These are phyloP conservation scores for Mirounga angustirostris DNA, from an alignment of 2,113 vertebrate species.

Conservation along the genomic window DNA sequence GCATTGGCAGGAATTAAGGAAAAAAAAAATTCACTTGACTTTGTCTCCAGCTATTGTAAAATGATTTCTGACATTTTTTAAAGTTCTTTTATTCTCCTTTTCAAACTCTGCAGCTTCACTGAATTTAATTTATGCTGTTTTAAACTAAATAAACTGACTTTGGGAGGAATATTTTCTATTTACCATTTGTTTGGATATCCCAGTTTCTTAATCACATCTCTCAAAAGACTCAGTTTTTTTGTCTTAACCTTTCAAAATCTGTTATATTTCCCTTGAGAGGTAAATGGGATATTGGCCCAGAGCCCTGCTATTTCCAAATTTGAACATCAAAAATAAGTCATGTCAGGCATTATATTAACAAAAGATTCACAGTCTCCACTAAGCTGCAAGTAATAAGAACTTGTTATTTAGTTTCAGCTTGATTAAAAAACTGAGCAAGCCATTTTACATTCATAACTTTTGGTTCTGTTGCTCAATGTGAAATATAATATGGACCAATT, in stretches of 20 bases:
- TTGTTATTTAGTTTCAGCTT: neutral
- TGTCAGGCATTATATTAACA: neutral
- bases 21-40: neutral
- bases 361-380: constrained; percentile 14
- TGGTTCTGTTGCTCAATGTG: neutral
- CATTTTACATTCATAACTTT: constrained; percentile 13
- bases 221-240: constrained; percentile 25
- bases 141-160: neutral
- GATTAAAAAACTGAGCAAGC: constrained; percentile 14
- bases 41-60: neutral
- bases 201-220: neutral
- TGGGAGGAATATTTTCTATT: neutral
- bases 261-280: neutral
- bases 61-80: constrained; percentile 1
- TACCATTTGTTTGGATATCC: neutral
- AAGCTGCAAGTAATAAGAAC: neutral
- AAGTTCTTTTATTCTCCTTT: neutral
- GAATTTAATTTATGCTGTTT: constrained; percentile 11
- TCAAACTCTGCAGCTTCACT: neutral
- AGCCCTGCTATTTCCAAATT: constrained; percentile 26
- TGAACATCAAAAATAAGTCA: constrained; percentile 35
- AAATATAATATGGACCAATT: neutral
- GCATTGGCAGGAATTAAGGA: neutral
- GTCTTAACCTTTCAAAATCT: constrained; percentile 18
- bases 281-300: neutral